phyloP scores from a whole-genome alignment of 2,113 vertebrate species.

The Carassius gibelio region DNA sequence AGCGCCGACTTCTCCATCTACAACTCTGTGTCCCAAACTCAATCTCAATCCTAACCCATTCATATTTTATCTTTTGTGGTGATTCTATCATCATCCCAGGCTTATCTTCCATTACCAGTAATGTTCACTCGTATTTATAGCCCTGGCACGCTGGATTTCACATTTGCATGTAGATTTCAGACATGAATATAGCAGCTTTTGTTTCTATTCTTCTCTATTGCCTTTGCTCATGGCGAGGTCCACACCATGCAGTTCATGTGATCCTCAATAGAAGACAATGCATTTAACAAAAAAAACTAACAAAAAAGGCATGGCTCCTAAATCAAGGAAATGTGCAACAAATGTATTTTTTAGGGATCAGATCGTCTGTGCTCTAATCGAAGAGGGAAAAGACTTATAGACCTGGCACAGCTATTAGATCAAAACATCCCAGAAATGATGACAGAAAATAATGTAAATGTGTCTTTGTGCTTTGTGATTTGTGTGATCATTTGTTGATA shows the following conservation, averaged over 20 bases:
- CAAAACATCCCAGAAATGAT: conserved; percentile 11
- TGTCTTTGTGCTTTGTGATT: conserved; percentile 68
- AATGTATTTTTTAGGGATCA: neutral
- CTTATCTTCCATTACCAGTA: conserved; percentile 60
- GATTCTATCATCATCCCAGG: conserved; percentile 51
- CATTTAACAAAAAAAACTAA: neutral
- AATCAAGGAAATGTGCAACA: conserved; percentile 27
- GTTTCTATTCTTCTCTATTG: conserved; percentile 26
- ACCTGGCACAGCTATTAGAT: neutral
- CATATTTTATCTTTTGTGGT: conserved; percentile 46
- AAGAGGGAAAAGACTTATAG: neutral
- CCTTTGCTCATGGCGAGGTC: neutral
- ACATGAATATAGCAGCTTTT: conserved; percentile 35
- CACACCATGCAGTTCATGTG: neutral
- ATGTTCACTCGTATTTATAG: conserved; percentile 48
- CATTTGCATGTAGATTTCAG: conserved; percentile 47
- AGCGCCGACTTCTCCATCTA: conserved; percentile 44
- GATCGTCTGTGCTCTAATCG: neutral
- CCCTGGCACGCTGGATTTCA: conserved; percentile 42
- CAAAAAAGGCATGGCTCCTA: neutral
- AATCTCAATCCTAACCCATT: conserved; percentile 16
- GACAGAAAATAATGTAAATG: conserved; percentile 63
- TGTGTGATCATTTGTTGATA: conserved; percentile 67
- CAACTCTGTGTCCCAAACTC: conserved; percentile 49
- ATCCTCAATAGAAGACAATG: conserved; percentile 2